Conservation (phyloP, 2,888 invertebrate genomes). For the Crossocerus cetratus region DNA sequence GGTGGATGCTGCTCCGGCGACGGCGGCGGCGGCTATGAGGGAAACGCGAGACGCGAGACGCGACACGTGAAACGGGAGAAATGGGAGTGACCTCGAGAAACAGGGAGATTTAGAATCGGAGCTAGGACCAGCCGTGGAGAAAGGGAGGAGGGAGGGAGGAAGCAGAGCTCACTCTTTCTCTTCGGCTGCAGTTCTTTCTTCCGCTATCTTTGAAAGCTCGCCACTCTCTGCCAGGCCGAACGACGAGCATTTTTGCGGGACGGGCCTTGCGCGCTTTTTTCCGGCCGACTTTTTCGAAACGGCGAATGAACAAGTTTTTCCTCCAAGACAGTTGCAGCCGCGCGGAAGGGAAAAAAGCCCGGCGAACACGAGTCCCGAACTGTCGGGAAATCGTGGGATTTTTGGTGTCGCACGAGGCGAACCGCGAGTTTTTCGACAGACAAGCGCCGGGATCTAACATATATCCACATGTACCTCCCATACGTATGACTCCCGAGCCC, state of each 20-base stretch:
- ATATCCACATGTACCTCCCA: constrained; percentile 17
- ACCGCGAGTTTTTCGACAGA: background rate
- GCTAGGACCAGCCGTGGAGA: background rate
- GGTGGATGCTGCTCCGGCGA: constrained; percentile 58
- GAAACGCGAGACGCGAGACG: background rate
- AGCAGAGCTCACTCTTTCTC: constrained; percentile 3
- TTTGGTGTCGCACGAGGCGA: background rate
- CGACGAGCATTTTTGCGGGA: constrained; percentile 44
- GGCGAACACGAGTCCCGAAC: background rate
- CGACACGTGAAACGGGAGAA: constrained; percentile 9
- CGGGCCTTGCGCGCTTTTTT: constrained; percentile 57
- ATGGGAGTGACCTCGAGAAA: constrained; percentile 18
- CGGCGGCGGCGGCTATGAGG: constrained; percentile 33
- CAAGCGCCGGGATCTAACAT: background rate
- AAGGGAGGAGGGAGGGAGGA: too few species aligned
- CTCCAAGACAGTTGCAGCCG: constrained; percentile 19
- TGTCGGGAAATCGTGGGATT: background rate
- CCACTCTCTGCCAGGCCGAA: constrained; percentile 6
- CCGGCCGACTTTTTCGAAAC: constrained; percentile 61
- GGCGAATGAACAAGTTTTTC: constrained; percentile 49
- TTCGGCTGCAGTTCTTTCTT: constrained; percentile 13
- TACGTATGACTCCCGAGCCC: constrained; percentile 24
- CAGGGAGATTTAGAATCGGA: constrained; percentile 23
- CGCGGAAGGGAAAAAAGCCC: background rate
- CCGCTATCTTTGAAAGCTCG: background rate